Conservation (phyloP, 35 echinoderm and acorn worm genomes). For the Lytechinus variegatus region DNA sequence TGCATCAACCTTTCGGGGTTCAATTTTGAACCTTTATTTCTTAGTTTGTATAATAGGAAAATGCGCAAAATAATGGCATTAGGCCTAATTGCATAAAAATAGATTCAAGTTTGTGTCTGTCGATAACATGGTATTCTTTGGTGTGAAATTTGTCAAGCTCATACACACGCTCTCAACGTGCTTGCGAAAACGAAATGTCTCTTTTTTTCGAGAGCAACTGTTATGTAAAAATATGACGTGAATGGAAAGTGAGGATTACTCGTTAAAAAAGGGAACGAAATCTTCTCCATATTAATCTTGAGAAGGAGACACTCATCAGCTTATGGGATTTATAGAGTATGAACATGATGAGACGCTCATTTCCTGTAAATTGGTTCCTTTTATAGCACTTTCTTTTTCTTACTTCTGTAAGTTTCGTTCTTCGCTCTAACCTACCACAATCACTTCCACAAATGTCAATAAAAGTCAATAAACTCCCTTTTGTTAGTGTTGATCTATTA, state of each 20-base stretch:
- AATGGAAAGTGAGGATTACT: neutral
- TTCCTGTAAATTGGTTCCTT: neutral
- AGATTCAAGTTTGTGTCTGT: no score
- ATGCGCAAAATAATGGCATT: no score
- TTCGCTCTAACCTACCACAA: neutral
- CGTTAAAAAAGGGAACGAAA: neutral
- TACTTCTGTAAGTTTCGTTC: neutral
- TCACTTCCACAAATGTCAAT: neutral
- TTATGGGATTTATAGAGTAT: neutral
- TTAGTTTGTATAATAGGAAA: no score
- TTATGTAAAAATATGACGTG: neutral
- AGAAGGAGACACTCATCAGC: neutral
- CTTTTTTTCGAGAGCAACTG: no score
- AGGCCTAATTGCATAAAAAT: no score
- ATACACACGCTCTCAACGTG: neutral
- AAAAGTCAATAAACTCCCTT: neutral
- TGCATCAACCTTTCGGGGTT: no score
- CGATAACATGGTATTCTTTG: no score
- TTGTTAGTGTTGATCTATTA: neutral
- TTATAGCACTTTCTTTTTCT: neutral
- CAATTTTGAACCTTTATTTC: no score
- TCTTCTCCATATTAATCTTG: neutral
- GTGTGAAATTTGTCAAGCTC: neutral
- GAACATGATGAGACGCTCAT: neutral
- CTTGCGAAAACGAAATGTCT: neutral